These are phyloP conservation scores for Atlantisia rogersi DNA, from an alignment of 2,113 vertebrate species.

Conservation along the genomic window DNA sequence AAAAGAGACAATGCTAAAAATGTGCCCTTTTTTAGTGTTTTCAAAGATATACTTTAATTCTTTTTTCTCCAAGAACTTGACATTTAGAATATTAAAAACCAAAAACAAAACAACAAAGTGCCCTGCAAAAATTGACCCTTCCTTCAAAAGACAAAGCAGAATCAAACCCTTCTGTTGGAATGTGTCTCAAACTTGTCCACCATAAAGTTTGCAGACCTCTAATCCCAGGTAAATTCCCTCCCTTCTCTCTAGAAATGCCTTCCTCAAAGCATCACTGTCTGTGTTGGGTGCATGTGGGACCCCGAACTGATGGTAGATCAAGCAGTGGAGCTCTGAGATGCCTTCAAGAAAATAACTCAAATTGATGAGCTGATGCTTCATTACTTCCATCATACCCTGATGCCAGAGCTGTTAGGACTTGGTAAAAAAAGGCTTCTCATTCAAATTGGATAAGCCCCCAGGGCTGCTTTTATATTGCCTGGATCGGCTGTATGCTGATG, in stretches of 20 bases:
- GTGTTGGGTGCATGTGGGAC: not conserved
- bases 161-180: not conserved
- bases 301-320: accelerated
- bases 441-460: not conserved
- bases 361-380: not conserved
- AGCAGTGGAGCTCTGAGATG: not conserved
- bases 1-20: not conserved
- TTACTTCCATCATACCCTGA: not conserved
- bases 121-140: not conserved
- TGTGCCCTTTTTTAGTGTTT: not conserved
- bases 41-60: not conserved
- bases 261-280: not conserved
- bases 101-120: too few relatives aligned
- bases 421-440: not conserved
- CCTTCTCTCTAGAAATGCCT: not conserved
- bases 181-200: not conserved
- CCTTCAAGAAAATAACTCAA: not conserved
- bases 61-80: not conserved
- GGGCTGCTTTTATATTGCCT: not conserved
- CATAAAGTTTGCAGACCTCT: not conserved
- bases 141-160: not conserved
- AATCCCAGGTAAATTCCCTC: not conserved
- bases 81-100: not conserved
- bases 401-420: not conserved
- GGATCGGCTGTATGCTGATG: not conserved